Evolutionary conservation across 2,113 vertebrate genomes (phyloP), one percentile per base, ranked within the genome.

Genomic region (Puffinus mauretanicus): DNA sequence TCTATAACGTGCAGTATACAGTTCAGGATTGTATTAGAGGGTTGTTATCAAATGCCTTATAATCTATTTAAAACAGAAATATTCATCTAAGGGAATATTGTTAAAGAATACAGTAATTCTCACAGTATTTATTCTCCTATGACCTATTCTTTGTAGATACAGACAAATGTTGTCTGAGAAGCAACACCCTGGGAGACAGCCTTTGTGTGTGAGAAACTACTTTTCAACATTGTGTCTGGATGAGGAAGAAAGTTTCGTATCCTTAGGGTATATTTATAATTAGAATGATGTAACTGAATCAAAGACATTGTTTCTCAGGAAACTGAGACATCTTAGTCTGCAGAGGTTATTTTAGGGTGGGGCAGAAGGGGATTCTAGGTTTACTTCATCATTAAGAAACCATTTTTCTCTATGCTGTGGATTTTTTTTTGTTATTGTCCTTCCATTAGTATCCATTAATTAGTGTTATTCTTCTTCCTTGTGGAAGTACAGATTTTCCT

Each of bases 241-340:
- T 85, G 76, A 82, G 65, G 78, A 84, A 76, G 57, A 86, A 84
- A 85, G 92, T 97, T 96, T 97, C 80, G 0, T 92, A 89, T 69
- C 96, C 92, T 81, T 19, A 91, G 97, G 96, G 75, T 81, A 46
- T 65, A 70, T 93, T 90, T 93, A 87, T 73, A 91, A 94, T 95
- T 86, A 91, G 52, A 71, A 86, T 96, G 84, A 93, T 76, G 64
- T 94, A 94, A 95, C 52, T 67, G 38, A 91, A 82, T 94, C 71
- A 88, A 86, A 84, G 60, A 47, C 81, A 84, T 84, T 95, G 77
- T 91, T 96, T 81, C 82, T 78, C 47, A 67, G 32, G 71, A 93
- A 93, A 89, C 38, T 17, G 70, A 82, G 67, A 91, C 72, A 65
- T 54, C 51, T 55, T 66, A 88, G 80, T 73, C 49, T 29, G 51